A percentile compares a stretch with the other conserved stretches of the same genome.
Conservation (phyloP, 2,888 invertebrate species). For the Eristalis pertinax region DNA sequence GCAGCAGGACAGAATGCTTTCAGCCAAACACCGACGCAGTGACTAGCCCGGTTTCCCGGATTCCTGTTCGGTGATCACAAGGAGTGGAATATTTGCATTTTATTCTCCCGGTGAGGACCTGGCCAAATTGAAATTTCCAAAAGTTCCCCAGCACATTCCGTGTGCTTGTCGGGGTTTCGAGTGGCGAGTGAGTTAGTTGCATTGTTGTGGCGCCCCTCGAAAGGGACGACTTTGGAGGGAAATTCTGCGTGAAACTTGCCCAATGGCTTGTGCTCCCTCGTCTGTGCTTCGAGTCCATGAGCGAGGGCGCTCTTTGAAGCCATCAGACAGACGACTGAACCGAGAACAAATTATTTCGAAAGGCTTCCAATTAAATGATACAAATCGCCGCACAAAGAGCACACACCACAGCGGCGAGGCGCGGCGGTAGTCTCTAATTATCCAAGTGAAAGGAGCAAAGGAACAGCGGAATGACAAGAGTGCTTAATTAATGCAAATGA, state of each 20-base stretch:
- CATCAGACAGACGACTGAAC: neutral
- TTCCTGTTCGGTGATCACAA: constrained; percentile 1
- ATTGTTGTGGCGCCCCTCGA: neutral
- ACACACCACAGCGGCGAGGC: neutral
- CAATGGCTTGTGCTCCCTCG: neutral
- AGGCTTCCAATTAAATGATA: constrained; percentile 42
- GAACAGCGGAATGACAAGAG: constrained; percentile 21
- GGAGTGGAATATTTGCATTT: constrained; percentile 39
- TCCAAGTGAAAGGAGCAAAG: constrained; percentile 15
- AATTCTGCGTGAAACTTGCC: neutral
- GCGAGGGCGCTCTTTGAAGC: neutral
- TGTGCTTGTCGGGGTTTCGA: neutral
- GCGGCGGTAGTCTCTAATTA: neutral
- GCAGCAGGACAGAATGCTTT: constrained; percentile 5
- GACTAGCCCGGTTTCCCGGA: neutral
- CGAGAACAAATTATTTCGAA: neutral
- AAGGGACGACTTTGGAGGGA: neutral
- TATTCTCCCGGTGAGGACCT: neutral
- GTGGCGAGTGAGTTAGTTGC: neutral
- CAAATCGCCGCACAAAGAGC: neutral
- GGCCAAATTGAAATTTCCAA: constrained; percentile 36
- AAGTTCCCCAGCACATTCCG: constrained; percentile 33
- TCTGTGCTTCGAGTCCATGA: neutral
- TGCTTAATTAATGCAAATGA: constrained; percentile 68
- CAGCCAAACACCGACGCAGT: neutral